Conservation (phyloP, 2,113 vertebrate genomes). For the Ciconia boyciana region DNA sequence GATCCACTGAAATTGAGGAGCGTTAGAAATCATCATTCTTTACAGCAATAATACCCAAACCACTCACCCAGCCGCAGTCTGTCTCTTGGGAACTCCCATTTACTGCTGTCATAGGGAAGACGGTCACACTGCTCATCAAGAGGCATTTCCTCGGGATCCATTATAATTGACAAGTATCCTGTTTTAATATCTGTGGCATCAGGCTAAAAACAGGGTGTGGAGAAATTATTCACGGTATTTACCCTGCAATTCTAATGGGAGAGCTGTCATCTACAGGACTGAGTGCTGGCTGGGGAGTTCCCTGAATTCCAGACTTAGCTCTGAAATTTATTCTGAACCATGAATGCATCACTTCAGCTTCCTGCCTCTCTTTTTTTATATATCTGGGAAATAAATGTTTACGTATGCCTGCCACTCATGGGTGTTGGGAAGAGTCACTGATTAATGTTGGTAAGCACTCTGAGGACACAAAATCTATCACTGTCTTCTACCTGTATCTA, state of each 20-base stretch:
- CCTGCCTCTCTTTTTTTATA: neutral
- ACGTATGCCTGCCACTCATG: neutral
- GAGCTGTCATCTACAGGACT: neutral
- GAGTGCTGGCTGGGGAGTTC: neutral
- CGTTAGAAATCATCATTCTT: neutral
- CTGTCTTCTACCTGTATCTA: neutral
- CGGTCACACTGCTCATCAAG: slow-evolving; percentile 90
- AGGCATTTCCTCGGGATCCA: slow-evolving; percentile 91
- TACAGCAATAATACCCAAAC: fast-evolving
- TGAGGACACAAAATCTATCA: neutral
- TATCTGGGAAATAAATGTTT: neutral
- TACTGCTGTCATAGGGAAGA: slow-evolving; percentile 90
- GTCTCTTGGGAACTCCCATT: slow-evolving; percentile 94
- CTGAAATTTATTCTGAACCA: neutral
- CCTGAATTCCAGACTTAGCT: neutral
- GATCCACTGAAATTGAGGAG: neutral
- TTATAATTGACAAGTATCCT: slow-evolving; percentile 91
- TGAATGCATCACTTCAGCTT: neutral
- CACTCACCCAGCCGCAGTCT: slow-evolving; percentile 82
- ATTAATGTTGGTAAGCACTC: neutral
- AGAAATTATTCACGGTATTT: neutral
- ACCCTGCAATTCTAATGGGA: neutral
- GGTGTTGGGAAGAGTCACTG: neutral
- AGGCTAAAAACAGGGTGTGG: slow-evolving; percentile 40
- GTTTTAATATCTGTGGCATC: slow-evolving; percentile 87